Conservation (phyloP, 2,888 invertebrate species). For the Steinernema carpocapsae region DNA sequence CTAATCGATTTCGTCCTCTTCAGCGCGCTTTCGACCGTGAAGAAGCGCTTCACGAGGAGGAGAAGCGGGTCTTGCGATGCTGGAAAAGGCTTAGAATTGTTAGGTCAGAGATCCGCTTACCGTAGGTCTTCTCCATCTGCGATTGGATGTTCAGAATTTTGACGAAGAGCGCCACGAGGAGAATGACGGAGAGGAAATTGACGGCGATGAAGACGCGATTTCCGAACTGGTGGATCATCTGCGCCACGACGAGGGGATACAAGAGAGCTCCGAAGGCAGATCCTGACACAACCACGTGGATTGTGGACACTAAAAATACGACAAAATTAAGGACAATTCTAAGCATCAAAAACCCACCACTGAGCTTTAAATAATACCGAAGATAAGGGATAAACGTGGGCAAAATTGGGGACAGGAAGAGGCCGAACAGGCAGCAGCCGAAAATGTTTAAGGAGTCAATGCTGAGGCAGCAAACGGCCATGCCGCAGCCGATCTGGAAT, state of each 20-base stretch:
- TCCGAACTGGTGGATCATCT: constrained; percentile 44
- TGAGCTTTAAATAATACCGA: constrained; percentile 8
- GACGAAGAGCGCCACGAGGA: constrained; percentile 56
- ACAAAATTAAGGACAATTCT: too few relatives aligned
- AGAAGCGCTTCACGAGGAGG: constrained; percentile 40
- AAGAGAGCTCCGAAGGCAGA: not conserved
- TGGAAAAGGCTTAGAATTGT: not conserved
- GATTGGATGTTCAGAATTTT: constrained; percentile 58
- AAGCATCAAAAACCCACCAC: not conserved
- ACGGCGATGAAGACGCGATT: constrained; percentile 55
- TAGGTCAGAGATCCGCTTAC: constrained; percentile 28
- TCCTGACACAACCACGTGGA: constrained; percentile 5
- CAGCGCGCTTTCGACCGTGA: constrained; percentile 42
- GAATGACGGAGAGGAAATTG: constrained; percentile 54
- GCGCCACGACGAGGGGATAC: constrained; percentile 3
- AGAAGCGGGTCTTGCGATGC: not conserved
- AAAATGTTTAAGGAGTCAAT: not conserved
- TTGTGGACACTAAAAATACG: constrained; percentile 3
- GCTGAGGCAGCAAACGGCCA: constrained; percentile 6
- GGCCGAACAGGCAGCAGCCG: constrained; percentile 4
- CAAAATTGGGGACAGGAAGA: constrained; percentile 2
- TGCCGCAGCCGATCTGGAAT: constrained; percentile 1
- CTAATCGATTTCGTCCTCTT: constrained; percentile 38
- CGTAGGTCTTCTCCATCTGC: constrained; percentile 53
- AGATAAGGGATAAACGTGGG: constrained; percentile 18